Conservation (phyloP, 2,797 vertebrate genomes). For the Caiman crocodilus region DNA sequence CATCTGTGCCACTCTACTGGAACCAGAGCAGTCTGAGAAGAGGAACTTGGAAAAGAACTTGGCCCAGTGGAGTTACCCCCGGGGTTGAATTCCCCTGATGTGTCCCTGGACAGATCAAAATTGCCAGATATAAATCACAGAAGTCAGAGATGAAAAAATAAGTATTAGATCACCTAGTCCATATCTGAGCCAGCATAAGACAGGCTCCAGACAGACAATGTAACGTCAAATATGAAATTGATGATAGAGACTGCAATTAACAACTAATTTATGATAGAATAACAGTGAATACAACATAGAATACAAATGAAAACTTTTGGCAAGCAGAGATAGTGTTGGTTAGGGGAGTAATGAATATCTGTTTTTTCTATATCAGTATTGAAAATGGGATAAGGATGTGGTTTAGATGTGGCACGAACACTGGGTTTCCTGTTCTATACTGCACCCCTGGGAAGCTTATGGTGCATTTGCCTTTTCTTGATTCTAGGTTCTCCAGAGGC, state of each 20-base stretch:
- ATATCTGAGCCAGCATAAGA: rapidly evolving
- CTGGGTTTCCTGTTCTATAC: no score
- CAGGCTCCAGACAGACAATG: not conserved
- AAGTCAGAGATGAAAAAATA: not conserved
- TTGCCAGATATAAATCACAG: not conserved
- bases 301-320: no score
- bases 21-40: not conserved
- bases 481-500: no score
- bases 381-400: no score
- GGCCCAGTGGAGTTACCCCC: not conserved
- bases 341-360: no score
- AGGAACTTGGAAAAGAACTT: not conserved
- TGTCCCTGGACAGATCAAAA: not conserved
- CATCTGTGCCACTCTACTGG: not conserved
- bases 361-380: no score
- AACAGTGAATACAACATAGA: no score
- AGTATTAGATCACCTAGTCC: not conserved
- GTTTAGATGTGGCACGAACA: no score
- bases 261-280: no score
- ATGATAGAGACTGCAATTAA: not conserved
- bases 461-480: no score
- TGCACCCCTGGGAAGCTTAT: no score
- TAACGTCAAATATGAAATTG: not conserved
- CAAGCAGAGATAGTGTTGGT: no score
- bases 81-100: not conserved